Percentiles rank a stretch among this genome's conserved stretches.
These are phyloP conservation scores for Coenobita brevimanus DNA, from an alignment of 1,140 invertebrate genomes.

Conservation along the genomic window DNA sequence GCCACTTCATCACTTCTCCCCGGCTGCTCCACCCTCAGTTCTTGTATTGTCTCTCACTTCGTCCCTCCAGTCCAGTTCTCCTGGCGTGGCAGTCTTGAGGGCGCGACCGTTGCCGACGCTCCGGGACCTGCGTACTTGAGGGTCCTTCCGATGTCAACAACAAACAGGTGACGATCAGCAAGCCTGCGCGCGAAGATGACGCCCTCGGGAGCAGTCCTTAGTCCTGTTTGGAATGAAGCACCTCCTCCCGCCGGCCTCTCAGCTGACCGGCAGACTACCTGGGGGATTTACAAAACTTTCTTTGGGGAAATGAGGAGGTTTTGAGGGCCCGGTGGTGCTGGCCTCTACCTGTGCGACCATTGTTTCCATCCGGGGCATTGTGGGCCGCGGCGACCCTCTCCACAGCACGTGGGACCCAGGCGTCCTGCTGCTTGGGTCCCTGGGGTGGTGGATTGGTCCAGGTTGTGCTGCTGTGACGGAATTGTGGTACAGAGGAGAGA, in stretches of 20 bases:
- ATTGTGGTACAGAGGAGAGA: too few relatives aligned
- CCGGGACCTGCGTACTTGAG: slow-evolving; percentile 4
- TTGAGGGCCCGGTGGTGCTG: slow-evolving; percentile 24
- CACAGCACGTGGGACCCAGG: too few relatives aligned
- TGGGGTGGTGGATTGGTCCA: too few relatives aligned
- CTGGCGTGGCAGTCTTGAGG: background rate
- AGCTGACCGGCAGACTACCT: slow-evolving; percentile 27
- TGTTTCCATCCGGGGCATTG: slow-evolving; percentile 9
- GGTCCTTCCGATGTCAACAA: background rate
- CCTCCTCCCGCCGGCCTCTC: background rate
- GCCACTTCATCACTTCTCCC: too few relatives aligned
- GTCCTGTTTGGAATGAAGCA: too few relatives aligned
- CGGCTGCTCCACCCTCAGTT: too few relatives aligned
- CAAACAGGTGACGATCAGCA: slow-evolving; percentile 27
- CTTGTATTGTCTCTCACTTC: too few relatives aligned
- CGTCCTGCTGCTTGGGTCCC: too few relatives aligned
- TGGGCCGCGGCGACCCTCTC: too few relatives aligned
- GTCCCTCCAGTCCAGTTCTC: too few relatives aligned
- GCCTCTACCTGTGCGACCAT: slow-evolving; percentile 3
- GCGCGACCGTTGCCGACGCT: slow-evolving; percentile 21
- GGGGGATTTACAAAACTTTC: slow-evolving; percentile 40
- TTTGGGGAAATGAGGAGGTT: slow-evolving; percentile 17
- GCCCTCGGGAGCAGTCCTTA: slow-evolving; percentile 4
- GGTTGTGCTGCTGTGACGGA: too few relatives aligned
- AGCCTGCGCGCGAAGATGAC: slow-evolving; percentile 3